Conservation (phyloP, 2,113 vertebrate species). For the Laterallus jamaicensis region DNA sequence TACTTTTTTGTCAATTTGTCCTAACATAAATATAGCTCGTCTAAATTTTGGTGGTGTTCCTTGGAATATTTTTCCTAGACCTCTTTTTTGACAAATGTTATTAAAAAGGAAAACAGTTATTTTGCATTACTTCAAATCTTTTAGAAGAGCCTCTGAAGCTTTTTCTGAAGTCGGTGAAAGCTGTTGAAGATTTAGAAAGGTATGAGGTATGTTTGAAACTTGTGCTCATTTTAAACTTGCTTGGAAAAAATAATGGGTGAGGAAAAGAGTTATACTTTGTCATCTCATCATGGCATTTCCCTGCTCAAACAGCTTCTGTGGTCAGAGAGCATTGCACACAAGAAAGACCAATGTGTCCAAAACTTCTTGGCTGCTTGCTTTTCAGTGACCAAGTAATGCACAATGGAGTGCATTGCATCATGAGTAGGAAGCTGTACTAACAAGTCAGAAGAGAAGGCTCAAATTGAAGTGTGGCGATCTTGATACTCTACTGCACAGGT, state of each 20-base stretch:
- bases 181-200: background rate
- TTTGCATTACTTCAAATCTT: background rate
- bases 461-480: background rate
- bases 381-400: background rate
- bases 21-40: background rate
- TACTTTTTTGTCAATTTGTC: background rate
- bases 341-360: background rate
- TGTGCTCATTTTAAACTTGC: background rate
- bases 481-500: background rate
- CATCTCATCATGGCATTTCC: background rate
- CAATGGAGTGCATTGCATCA: background rate
- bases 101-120: background rate
- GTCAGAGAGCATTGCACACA: background rate
- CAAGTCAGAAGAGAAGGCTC: background rate
- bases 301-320: background rate
- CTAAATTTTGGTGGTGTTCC: background rate
- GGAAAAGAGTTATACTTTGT: background rate
- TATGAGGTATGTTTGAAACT: background rate
- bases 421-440: background rate
- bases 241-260: background rate
- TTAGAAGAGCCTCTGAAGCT: background rate
- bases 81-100: background rate
- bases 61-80: background rate
- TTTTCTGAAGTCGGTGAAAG: background rate
- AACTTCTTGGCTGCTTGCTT: background rate